Evolutionary conservation across 2,888 invertebrate genomes (phyloP).

Genomic region (Cryptocheilus praepositus): DNA sequence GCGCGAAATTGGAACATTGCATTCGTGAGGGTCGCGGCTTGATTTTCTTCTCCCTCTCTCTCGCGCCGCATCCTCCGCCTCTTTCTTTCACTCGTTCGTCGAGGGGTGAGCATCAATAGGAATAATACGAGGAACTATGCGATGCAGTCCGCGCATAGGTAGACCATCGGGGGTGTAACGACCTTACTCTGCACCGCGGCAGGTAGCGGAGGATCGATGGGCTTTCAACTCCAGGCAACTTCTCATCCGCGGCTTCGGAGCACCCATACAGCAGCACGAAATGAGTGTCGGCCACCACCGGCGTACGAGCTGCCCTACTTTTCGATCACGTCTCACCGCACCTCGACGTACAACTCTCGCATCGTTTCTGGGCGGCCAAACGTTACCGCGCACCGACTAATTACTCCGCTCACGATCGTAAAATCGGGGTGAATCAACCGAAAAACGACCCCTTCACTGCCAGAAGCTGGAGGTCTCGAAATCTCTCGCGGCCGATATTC

Average conservation of each 20-base stretch:
- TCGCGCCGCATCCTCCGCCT: not conserved
- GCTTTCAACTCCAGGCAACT: constrained; percentile 55
- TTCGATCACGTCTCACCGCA: constrained; percentile 36
- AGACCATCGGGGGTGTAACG: constrained; percentile 62
- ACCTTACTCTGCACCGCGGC: constrained; percentile 59
- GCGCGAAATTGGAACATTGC: constrained; percentile 51
- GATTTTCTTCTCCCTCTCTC: constrained; percentile 19
- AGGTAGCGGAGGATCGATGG: constrained; percentile 61
- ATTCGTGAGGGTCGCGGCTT: constrained; percentile 44
- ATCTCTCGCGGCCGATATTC: no score
- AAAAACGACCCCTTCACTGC: no score
- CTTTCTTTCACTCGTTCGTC: constrained; percentile 13
- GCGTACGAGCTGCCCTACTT: constrained; percentile 53
- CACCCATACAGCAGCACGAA: no score
- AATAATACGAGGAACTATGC: constrained; percentile 59
- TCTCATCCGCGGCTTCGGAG: constrained; percentile 50
- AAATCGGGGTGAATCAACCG: not conserved
- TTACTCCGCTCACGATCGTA: constrained; percentile 12
- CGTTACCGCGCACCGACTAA: constrained; percentile 12
- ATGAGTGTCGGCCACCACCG: no score
- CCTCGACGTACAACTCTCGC: constrained; percentile 15
- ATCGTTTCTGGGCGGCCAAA: constrained; percentile 6
- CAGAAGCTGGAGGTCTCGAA: no score
- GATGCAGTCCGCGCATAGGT: constrained; percentile 47
- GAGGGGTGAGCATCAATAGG: constrained; percentile 52